Base-by-base conservation (phyloP, 2,888 invertebrate genomes). In the Heliconius hortense region DNA sequence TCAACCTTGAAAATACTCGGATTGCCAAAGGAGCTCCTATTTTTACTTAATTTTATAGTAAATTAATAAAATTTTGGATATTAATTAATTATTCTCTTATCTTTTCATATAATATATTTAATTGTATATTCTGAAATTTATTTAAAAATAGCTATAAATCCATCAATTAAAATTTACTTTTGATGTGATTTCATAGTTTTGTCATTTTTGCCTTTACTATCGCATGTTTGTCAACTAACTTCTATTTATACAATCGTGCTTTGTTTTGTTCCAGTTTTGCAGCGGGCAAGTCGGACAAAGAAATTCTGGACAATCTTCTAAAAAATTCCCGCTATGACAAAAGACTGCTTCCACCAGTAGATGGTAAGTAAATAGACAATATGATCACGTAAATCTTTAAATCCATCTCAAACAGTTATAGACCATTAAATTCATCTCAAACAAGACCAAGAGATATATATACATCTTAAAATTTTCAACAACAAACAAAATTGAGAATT, bases 251-350 rank as follows among this genome's bases (percentile, higher is more conserved):
- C 60, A 60, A 56, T 69, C 18, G 24, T n/a, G 18, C 13, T 69
- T 56, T 56, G n/a, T 56, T 60, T 71, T 59, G 21, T 95, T 95
- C 75, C 95, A 97, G 97, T 94, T 97, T 97, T 93, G 97, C 97
- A 92, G 97, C 97, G 93, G 97, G 97, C 85, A 97, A 97, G 95
- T 97, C 97, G 90, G 97, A 97, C 95, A 98, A 97, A 94, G 97
- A 97, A 94, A 97, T 97, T 91, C 95, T 98, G 95, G 98, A 98
- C 95, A 96, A 97, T 94, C 95, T 98, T 87, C 95, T 98, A 88
- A 96, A 96, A 94, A 96, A 96, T 87, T 96, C 97, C 88, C 96
- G 97, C 92, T 98, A 98, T 95, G 98, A 98, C 95, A 98, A 97
- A 95, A 96, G 98, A 94, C 96, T 98, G 90, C 95, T 98, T 88